A percentile compares a stretch with the other conserved stretches of the same genome.
These are phyloP conservation scores for Temnothorax longispinosus DNA, from an alignment of 1,140 invertebrate genomes.

Conservation along the genomic window DNA sequence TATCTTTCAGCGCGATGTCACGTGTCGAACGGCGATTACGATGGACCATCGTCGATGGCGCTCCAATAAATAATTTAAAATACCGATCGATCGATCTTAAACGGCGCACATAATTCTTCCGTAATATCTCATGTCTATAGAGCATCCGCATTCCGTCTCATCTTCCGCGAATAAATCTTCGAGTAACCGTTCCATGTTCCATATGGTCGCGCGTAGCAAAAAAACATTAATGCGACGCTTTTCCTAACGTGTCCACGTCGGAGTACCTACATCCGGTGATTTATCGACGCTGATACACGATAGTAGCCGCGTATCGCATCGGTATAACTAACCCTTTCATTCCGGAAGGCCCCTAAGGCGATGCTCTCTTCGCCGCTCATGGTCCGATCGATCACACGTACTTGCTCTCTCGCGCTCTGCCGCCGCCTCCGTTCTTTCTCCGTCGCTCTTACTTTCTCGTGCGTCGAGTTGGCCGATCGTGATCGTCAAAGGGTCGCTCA, in stretches of 20 bases:
- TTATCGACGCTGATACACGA: slow-evolving; percentile 74
- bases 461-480: slow-evolving; percentile 73
- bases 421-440: slow-evolving; percentile 39
- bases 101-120: neutral
- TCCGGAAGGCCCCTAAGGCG: slow-evolving; percentile 72
- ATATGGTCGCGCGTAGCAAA: slow-evolving; percentile 51
- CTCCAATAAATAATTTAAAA: slow-evolving; percentile 9
- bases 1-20: neutral
- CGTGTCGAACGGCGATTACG: neutral
- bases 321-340: slow-evolving; percentile 74
- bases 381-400: slow-evolving; percentile 70
- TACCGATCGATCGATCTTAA: slow-evolving; percentile 5
- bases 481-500: slow-evolving; percentile 78
- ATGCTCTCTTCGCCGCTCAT: slow-evolving; percentile 76
- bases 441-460: slow-evolving; percentile 49
- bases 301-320: slow-evolving; percentile 71
- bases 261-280: slow-evolving; percentile 72
- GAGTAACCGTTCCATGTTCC: neutral
- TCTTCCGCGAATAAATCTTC: slow-evolving; percentile 50
- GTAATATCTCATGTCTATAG: slow-evolving; percentile 11
- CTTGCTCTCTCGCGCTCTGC: slow-evolving; percentile 30
- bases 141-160: neutral
- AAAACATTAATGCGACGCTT: slow-evolving; percentile 73
- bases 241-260: slow-evolving; percentile 59
- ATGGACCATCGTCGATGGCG: no score